Evolutionary conservation across 2,888 invertebrate species (phyloP).

Genomic region (Sycophila texana): DNA sequence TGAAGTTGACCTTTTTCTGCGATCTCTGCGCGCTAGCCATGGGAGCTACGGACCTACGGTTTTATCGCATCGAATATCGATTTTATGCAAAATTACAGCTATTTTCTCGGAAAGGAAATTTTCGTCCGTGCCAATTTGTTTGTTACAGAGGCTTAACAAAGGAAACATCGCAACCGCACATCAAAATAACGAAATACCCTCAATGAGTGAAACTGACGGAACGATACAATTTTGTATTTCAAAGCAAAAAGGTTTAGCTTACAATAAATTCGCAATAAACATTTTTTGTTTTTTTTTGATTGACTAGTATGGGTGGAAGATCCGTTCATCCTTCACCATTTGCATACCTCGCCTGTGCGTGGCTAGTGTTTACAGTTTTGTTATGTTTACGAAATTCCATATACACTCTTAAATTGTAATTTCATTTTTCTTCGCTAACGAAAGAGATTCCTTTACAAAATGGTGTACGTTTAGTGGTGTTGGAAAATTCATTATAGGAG

Average conservation of each 20-base stretch:
- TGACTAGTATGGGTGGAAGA: conserved; percentile 53
- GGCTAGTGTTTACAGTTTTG: conserved; percentile 33
- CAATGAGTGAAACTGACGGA: neutral
- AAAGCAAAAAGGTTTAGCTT: neutral
- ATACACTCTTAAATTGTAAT: neutral
- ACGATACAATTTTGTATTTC: neutral
- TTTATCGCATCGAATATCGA: no score
- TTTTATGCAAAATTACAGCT: no score
- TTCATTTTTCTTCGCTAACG: conserved; percentile 1
- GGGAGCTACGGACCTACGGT: neutral
- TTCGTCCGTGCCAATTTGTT: no score
- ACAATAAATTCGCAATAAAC: conserved; percentile 27
- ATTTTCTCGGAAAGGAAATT: no score
- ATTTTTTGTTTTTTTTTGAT: conserved; percentile 18
- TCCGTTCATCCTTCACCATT: conserved; percentile 6
- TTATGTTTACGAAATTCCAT: conserved; percentile 16
- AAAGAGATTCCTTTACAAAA: conserved; percentile 4
- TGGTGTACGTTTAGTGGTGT: neutral
- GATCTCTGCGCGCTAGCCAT: no score
- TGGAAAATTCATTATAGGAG: neutral
- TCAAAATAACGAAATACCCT: conserved; percentile 20
- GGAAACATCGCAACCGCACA: neutral
- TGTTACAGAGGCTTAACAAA: neutral
- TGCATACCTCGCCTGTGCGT: conserved; percentile 16
- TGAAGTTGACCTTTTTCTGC: conserved; percentile 22